These are phyloP conservation scores for Dendrocincla fuliginosa DNA, from an alignment of 2,797 vertebrate genomes.

Conservation along the genomic window DNA sequence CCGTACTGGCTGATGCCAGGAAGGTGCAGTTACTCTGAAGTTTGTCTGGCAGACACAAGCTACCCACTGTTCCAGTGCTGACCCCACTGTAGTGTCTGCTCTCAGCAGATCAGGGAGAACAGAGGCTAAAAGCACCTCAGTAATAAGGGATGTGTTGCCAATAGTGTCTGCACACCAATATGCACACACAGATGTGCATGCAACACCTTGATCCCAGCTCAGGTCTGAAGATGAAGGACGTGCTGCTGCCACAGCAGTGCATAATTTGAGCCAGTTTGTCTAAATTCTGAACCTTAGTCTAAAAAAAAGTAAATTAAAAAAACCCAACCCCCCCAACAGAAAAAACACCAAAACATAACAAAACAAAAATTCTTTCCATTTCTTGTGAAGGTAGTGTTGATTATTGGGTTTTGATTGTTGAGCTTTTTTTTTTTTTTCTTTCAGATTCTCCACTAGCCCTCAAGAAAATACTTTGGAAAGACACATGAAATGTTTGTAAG, in stretches of 20 bases:
- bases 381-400: neutral
- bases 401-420: neutral
- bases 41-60: neutral
- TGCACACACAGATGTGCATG: accelerated
- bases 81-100: neutral
- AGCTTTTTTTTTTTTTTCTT: accelerated
- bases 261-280: neutral
- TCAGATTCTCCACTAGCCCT: neutral
- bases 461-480: neutral
- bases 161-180: accelerated
- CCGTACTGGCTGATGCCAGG: neutral
- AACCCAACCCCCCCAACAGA: no score
- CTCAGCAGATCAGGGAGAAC: neutral
- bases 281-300: neutral
- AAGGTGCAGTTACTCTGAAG: neutral
- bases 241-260: neutral
- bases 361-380: neutral
- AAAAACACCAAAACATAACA: neutral
- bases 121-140: neutral
- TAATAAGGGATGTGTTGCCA: neutral
- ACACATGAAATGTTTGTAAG: neutral
- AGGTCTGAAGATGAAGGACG: neutral
- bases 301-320: neutral
- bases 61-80: neutral
- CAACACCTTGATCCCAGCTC: neutral